Evolutionary conservation across 2,113 vertebrate genomes (phyloP), one percentile per base, ranked within the genome.

Genomic region (Rhinoptilus africanus): DNA sequence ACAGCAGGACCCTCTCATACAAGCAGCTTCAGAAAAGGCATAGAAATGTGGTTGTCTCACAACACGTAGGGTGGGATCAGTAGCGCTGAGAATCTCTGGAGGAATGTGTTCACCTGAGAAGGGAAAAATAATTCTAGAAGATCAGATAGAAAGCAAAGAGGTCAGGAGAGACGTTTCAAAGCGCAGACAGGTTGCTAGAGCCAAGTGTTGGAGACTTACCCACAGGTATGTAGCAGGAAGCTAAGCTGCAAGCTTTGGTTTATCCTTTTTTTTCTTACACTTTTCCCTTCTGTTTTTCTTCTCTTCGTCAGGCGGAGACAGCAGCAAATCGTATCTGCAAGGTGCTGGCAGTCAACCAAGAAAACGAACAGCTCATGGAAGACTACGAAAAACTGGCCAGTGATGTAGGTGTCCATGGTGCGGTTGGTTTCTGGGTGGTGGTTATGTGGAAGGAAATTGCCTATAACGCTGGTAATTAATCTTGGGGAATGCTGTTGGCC

Each of bases 301-400:
- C 71, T 96, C 85, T 74, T 97, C 71, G 5, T 87, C 97, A 99
- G 99, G 99, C 99, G 47, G 99, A 99, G 98, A 99, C 99, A 32
- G 99, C 99, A 92, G 99, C 99, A 97, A 99, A 99, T 98, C 99
- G 99, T 90, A 99, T 99, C 98, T 99, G 99, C 98, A 99, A 99
- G 97, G 99, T 99, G 93, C 98, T 99, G 98, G 99, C 99, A 20
- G 99, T 99, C 92, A 99, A 99, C 98, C 99, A 99, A 96, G 99
- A 99, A 98, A 99, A 99, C 1, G 99, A 99, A 89, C 99, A 99
- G 98, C 99, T 99, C 93, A 99, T 99, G 99, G 99, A 99, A 97
- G 99, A 99, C 98, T 99, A 99, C 10, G 99, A 99, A 98, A 99
- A 99, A 98, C 98, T 99, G 98, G 99, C 99, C 98, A 99, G 99